Base-by-base conservation (phyloP, 2,797 vertebrate genomes). In the Peromyscus melanophrys region DNA sequence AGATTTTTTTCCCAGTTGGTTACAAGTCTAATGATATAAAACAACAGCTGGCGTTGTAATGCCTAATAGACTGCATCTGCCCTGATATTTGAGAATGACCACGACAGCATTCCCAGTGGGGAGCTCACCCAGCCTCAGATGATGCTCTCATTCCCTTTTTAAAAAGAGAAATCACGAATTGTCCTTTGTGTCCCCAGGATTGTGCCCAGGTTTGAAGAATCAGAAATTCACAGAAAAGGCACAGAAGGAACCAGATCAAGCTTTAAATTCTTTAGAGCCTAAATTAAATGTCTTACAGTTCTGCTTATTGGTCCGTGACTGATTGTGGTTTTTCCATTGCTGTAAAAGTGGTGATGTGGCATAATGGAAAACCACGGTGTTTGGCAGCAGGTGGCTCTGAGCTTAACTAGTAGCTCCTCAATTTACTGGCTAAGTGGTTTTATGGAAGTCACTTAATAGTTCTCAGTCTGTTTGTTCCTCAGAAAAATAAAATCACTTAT, bases 41-140 rank as follows among this genome's bases (percentile, higher is more conserved):
- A 97, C 89, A 97, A 97, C 97, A 98, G 97, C 97, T 98, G 95
- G 91, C 43, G 92, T 97, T 95, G 95, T 97, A 97, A 97, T 90
- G 96, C 94, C 90, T 95, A 97, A 95, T 95, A 95, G 90, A 77
- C 83, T 76, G 83, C 94, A 88, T 97, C 89, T 93, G 89, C 78
- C 95, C 96, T 95, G 96, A 89, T 95, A 92, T 63, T 95, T 93
- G 93, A 97, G 94, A 96, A 93, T 97, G 96, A 95, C 96, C 80
- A 31, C 77, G 96, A 96, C 96, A 94, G 85, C 55, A 80, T 69
- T 91, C 93, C 77, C 8, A 43, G 57, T 1, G 55, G 14, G 78
- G 59, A 92, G 61, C 81, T 95, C 46, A 49, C 69, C n/a, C 75
- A 81, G 49, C 57, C 52, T 86, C 82, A 91, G 82, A 83, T 80